Percentiles rank a stretch among this genome's conserved stretches.
These are phyloP conservation scores for Propithecus coquereli DNA, from an alignment of 2,113 vertebrate species.

Conservation along the genomic window DNA sequence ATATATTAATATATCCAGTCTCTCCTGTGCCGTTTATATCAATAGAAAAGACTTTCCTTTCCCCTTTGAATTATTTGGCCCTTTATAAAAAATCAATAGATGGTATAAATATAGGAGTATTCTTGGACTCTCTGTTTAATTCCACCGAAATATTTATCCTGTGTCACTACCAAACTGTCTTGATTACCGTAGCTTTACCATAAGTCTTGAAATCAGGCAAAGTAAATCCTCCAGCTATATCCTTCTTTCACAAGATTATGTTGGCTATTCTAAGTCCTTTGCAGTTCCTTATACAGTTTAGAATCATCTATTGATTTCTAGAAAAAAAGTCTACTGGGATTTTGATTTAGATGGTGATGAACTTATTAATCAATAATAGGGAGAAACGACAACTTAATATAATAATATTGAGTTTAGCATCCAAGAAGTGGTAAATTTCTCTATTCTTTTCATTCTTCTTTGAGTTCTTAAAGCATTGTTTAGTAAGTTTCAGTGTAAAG, in stretches of 20 bases:
- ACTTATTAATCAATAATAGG: constrained; percentile 27
- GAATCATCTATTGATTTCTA: background rate
- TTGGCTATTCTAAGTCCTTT: background rate
- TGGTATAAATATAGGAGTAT: background rate
- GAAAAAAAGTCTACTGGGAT: background rate
- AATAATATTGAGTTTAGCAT: background rate
- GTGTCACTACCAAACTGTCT: background rate
- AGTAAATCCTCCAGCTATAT: background rate
- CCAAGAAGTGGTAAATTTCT: background rate
- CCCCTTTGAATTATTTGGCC: background rate
- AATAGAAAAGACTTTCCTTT: background rate
- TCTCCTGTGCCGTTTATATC: background rate
- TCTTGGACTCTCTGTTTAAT: background rate
- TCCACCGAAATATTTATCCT: background rate
- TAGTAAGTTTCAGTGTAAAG: background rate
- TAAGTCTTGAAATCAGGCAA: background rate
- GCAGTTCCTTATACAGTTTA: background rate
- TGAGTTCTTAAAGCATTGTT: background rate
- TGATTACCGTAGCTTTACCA: background rate
- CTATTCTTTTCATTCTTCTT: background rate
- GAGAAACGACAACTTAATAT: background rate
- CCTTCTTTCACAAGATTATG: background rate
- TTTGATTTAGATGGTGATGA: background rate
- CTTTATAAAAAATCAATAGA: background rate
- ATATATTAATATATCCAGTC: background rate